These are phyloP conservation scores for Megalonaias nervosa DNA, from an alignment of 1,140 invertebrate genomes.

Conservation along the genomic window DNA sequence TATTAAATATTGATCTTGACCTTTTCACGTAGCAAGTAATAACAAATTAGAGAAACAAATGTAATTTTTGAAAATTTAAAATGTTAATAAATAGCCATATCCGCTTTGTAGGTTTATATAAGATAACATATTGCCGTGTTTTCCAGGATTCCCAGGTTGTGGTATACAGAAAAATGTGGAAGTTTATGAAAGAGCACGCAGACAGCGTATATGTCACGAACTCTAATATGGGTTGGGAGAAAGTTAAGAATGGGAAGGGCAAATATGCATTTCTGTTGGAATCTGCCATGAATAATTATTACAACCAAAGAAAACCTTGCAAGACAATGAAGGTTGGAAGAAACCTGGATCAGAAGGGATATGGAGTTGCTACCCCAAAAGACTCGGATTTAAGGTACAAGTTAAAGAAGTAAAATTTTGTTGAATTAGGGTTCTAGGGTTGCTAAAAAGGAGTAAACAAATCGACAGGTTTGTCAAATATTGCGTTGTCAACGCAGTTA, in stretches of 20 bases:
- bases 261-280: slow-evolving; percentile 76
- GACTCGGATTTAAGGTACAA: slow-evolving; percentile 82
- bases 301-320: slow-evolving; percentile 77
- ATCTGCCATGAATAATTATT: slow-evolving; percentile 69
- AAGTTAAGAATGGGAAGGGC: slow-evolving; percentile 70
- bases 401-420: not conserved
- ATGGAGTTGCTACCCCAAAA: slow-evolving; percentile 92
- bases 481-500: no score
- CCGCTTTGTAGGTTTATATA: not conserved
- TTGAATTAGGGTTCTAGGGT: not conserved
- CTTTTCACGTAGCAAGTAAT: no score
- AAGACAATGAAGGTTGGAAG: slow-evolving; percentile 88
- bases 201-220: slow-evolving; percentile 56
- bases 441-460: no score
- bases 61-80: no score
- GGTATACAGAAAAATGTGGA: slow-evolving; percentile 57
- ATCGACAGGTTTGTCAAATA: no score
- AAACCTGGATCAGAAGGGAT: slow-evolving; percentile 94
- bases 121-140: not conserved
- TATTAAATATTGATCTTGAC: no score
- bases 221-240: slow-evolving; percentile 55
- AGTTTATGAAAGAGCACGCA: slow-evolving; percentile 79
- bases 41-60: no score
- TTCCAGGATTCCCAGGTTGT: slow-evolving; percentile 86
- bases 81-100: no score